Conservation (phyloP, 2,113 vertebrate species). For the Tupaia tana region DNA sequence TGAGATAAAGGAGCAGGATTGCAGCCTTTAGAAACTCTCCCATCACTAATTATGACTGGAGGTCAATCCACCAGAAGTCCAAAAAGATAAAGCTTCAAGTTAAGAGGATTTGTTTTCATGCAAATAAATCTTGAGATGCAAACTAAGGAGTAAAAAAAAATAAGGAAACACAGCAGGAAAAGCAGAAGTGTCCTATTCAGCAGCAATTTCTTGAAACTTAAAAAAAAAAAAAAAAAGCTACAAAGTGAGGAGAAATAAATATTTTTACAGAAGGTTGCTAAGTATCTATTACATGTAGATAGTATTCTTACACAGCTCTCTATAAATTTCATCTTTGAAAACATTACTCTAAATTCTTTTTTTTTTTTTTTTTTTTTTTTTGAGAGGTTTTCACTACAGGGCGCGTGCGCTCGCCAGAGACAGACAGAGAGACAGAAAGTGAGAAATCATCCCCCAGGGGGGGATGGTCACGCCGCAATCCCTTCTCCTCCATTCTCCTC, state of each 20-base stretch:
- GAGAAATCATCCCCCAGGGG: too few relatives aligned
- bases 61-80: slow-evolving; percentile 26
- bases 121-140: slow-evolving; percentile 70
- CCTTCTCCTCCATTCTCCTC: too few relatives aligned
- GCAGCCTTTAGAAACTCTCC: slow-evolving; percentile 39
- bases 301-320: neutral
- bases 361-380: neutral
- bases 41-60: slow-evolving; percentile 19
- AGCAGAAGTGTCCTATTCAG: neutral
- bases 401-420: too few relatives aligned
- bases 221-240: neutral
- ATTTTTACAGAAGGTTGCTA: neutral
- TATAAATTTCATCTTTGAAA: slow-evolving; percentile 24
- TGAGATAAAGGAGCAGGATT: neutral
- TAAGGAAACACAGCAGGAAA: slow-evolving; percentile 26
- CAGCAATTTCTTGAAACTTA: neutral
- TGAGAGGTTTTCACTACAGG: too few relatives aligned
- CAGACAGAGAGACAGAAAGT: too few relatives aligned
- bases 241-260: neutral
- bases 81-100: slow-evolving; percentile 40
- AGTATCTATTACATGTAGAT: neutral
- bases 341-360: neutral
- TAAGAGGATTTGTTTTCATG: slow-evolving; percentile 52
- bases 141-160: neutral
- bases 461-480: too few relatives aligned